Base-by-base conservation (phyloP, 2,113 vertebrate genomes). In the Phylloscopus whistleri region DNA sequence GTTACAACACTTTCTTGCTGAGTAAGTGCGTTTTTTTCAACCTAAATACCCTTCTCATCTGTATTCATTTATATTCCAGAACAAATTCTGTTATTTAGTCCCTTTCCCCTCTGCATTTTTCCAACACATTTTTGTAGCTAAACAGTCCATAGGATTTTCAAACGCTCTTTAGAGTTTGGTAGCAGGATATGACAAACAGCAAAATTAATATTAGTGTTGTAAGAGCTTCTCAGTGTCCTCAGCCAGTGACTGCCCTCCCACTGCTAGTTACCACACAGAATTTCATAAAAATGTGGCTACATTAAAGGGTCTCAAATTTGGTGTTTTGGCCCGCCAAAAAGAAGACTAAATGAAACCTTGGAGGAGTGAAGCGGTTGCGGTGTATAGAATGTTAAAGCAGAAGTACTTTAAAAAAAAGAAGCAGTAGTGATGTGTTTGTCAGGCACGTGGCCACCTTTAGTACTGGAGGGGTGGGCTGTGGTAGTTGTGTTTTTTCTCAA, bases 341-440 rank as follows among this genome's bases (percentile, higher is more conserved):
- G 41, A 39, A 26, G 51, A 19, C 7, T 26, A 87, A 69, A 68
- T 28, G 13, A 68, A 52, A 4, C 19, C 41, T 89, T 60, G 48
- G 28, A 56, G 19, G 28, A 66, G 4, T 6, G 18, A 49, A 41
- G 22, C 39, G 21, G 48, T 79, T 87, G 16, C 0, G 0, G 13
- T n/a, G n/a, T 2, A 10, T 2, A 23, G 30, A 87, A 56, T 20
- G 48, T 55, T 81, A 35, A 84, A 48, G 11, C 52, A 53, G 72
- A 28, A 0, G 0, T 51, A 10, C 13, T 84, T 60, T n/a, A 31
- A 33, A 31, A 33, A 49, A 49, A 49, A 16, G 28, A 76, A 73
- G 24, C 5, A 21, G 30, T 28, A n/a, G 7, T 53, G 46, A 33
- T 4, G 5, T 27, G 31, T n/a, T 44, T 49, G 10, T 58, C 52